Base-by-base conservation (phyloP, 2,888 invertebrate species). In the Agonopterix alstromeriana region DNA sequence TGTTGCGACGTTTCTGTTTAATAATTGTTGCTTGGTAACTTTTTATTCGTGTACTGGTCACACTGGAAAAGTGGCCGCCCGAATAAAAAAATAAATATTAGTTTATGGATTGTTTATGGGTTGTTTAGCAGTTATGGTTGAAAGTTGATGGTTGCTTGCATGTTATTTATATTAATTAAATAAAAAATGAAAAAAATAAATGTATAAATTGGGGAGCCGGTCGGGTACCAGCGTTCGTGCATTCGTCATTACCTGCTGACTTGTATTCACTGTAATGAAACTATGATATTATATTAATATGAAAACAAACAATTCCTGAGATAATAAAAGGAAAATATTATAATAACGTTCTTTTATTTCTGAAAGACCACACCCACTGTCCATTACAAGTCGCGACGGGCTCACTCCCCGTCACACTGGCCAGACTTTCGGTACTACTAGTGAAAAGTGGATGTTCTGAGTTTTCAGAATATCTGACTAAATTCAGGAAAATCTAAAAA, bases 231-330 rank as follows among this genome's bases (percentile, higher is more conserved):
- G 58, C 63, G 73, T 69, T 69, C 76, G 77, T 73, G 77, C 76
- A 74, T 70, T 67, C 77, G 78, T 81, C 82, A 78, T 78, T 79
- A 79, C 79, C 83, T 70, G 81, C 82, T 81, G 77, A 74, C 73
- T 72, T 77, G 76, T 80, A 80, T 73, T 73, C 80, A 78, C 76
- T 85, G 80, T 82, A 79, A 80, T 77, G 69, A 79, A 76, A 80
- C 77, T 82, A 83, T 81, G 76, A 82, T 82, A 82, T 79, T 82
- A 82, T 81, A 79, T 82, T 80, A 79, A 73, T 80, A 82, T 79
- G 77, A 81, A 80, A 82, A 83, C 73, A 77, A 77, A 77, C 78
- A 78, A 82, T 83, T 84, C 83, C 84, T 84, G 81, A 81, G 71
- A 83, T 79, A 85, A 84, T 82, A 82, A 85, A 85, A 79, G 72